Percentiles rank a stretch among this genome's conserved stretches.
Conservation (phyloP, 2,113 vertebrate genomes). For the Epinephelus lanceolatus region DNA sequence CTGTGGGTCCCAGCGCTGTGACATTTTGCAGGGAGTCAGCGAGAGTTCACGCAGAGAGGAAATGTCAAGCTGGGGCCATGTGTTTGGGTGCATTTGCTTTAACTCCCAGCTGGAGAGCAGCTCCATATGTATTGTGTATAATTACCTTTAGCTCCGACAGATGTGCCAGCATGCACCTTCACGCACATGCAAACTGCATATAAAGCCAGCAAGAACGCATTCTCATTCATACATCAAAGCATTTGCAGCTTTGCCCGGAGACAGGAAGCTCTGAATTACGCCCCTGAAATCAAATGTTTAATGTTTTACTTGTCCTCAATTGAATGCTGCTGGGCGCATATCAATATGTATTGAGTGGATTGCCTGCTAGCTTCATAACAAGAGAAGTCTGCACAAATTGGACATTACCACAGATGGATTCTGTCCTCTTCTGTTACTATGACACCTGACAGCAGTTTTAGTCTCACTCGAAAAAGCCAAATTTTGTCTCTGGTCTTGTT, state of each 20-base stretch:
- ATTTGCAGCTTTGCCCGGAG: constrained; percentile 23
- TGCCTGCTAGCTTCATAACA: constrained; percentile 28
- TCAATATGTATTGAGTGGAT: constrained; percentile 63
- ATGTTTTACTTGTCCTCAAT: constrained; percentile 53
- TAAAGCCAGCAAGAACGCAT: background rate
- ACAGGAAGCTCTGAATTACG: constrained; percentile 29
- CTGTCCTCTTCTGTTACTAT: constrained; percentile 32
- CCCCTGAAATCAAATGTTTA: constrained; percentile 53
- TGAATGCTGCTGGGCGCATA: constrained; percentile 30
- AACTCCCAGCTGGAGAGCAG: constrained; percentile 58
- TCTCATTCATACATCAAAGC: constrained; percentile 32
- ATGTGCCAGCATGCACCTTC: constrained; percentile 24
- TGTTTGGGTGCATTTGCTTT: constrained; percentile 60
- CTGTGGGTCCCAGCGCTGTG: constrained; percentile 40
- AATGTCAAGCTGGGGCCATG: constrained; percentile 74
- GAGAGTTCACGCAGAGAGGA: constrained; percentile 67
- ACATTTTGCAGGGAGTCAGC: constrained; percentile 73
- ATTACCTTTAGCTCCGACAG: constrained; percentile 38
- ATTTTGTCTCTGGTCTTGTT: constrained; percentile 17
- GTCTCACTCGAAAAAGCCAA: background rate
- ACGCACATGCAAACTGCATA: constrained; percentile 20
- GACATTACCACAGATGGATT: constrained; percentile 44
- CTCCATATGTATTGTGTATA: constrained; percentile 47
- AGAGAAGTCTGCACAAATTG: constrained; percentile 42
- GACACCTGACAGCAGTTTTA: constrained; percentile 33